phyloP scores from a whole-genome alignment of 2,113 vertebrate genomes.

The Crotalus horridus region DNA sequence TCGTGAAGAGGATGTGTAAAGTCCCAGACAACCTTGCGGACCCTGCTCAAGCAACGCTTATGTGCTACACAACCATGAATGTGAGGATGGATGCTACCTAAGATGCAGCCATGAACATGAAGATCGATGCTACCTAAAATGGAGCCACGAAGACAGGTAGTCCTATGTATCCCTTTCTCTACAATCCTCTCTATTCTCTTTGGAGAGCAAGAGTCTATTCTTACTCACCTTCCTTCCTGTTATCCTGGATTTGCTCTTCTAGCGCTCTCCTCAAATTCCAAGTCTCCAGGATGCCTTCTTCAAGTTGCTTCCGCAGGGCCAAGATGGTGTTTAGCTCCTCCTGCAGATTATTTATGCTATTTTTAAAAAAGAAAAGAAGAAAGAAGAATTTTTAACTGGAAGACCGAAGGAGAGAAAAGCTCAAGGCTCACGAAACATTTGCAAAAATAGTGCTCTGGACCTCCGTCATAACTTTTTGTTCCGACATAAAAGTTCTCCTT shows the following conservation, averaged over 20 bases:
- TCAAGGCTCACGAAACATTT: neutral
- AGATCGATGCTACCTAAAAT: too few species aligned
- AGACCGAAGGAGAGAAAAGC: neutral
- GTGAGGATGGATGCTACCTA: too few species aligned
- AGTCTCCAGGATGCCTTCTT: constrained; percentile 78
- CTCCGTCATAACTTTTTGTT: neutral
- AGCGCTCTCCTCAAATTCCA: constrained; percentile 78
- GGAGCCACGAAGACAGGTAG: neutral
- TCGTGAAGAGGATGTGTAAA: too few species aligned
- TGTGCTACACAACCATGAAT: too few species aligned
- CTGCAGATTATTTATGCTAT: constrained; percentile 70
- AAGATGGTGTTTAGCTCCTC: constrained; percentile 79
- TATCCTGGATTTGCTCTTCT: constrained; percentile 80
- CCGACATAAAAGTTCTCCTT: neutral
- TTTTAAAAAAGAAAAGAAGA: neutral
- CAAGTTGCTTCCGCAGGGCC: constrained; percentile 82
- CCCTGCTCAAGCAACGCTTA: too few species aligned
- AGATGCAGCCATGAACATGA: too few species aligned
- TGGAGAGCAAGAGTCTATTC: neutral
- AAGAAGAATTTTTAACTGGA: neutral
- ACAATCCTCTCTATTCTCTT: neutral
- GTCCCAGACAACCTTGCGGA: too few species aligned
- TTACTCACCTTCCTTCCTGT: constrained; percentile 78
- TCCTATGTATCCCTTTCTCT: neutral
- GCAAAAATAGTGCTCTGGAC: constrained; percentile 10